Evolutionary conservation across 2,888 invertebrate species (phyloP), one percentile per base, ranked within the genome.

Genomic region (Acronicta psi): DNA sequence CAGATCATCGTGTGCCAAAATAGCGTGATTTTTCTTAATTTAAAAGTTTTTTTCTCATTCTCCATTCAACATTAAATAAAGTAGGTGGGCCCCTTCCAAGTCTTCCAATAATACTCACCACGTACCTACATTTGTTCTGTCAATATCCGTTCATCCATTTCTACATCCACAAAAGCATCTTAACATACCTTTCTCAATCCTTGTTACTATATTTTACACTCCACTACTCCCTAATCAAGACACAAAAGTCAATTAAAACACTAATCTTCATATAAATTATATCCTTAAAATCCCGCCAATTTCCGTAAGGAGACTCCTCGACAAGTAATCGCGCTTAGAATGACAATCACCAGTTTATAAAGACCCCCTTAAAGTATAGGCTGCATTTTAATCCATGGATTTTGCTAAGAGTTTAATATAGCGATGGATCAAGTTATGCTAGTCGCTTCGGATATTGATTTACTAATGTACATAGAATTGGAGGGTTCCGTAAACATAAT

Each of bases 261-360:
- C 47, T 47, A 67, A 67, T 60, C 40, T 46, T 4, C 41, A 38
- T 25, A 63, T 61, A 68, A 49, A 44, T 65, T 40, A 61, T 44
- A 44, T 45, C 20, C 25, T 18, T 38, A 8, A 43, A 18, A 55
- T 34, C 23, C 10, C 44, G 37, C 6, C 25, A 34, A 25, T 36
- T 55, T 41, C 40, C 16, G 23, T 40, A 38, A 44, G 45, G 41
- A n/a, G 31, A 31, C 38, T 17, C 37, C 29, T 60, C 17, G 17
- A 40, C 36, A 44, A 55, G 56, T 40, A 55, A 58, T 71, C 44
- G n/a, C 10, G 40, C 40, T 45, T n/a, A 9, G n/a, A 38, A 41
- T 1, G 6, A 14, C 17, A 2, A 2, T 2, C 7, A 31, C 66
- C 59, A 63, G 8, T 50, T 10, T 37, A 20, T 46, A 8, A 8